These are phyloP conservation scores for Drosophila monieri DNA, from an alignment of 2,888 invertebrate species.

Conservation along the genomic window DNA sequence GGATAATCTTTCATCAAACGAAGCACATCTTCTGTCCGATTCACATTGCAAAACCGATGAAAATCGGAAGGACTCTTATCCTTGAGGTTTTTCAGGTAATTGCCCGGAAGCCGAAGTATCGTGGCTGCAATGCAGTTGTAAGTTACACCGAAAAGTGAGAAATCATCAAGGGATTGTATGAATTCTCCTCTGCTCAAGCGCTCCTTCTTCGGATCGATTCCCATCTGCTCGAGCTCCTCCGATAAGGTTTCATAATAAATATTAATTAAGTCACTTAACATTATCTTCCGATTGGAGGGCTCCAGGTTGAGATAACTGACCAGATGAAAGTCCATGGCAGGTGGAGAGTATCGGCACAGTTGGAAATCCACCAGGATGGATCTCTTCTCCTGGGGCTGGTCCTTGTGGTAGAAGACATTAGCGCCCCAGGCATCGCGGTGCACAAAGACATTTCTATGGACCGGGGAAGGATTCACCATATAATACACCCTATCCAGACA, in stretches of 20 bases:
- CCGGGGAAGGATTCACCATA: constrained; percentile 79
- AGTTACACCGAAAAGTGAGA: constrained; percentile 81
- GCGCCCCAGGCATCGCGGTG: constrained; percentile 83
- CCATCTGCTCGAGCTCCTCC: constrained; percentile 71
- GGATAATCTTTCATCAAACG: constrained; percentile 58
- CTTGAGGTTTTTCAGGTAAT: constrained; percentile 80
- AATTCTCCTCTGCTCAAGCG: constrained; percentile 80
- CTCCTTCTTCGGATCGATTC: constrained; percentile 68
- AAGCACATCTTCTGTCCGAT: constrained; percentile 66
- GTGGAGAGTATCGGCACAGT: constrained; percentile 80
- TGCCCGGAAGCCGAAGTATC: constrained; percentile 78
- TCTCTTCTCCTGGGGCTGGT: constrained; percentile 43
- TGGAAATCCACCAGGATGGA: constrained; percentile 83
- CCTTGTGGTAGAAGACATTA: constrained; percentile 79
- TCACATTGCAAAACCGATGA: constrained; percentile 81
- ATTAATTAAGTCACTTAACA: constrained; percentile 46
- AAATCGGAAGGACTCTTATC: constrained; percentile 78
- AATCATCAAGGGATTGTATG: constrained; percentile 77
- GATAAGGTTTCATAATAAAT: constrained; percentile 72
- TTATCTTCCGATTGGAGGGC: constrained; percentile 52
- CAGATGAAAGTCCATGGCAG: constrained; percentile 80
- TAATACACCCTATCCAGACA: constrained; percentile 66
- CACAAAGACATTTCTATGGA: constrained; percentile 84
- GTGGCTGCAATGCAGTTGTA: constrained; percentile 82
- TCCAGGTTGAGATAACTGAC: constrained; percentile 76